These are phyloP conservation scores for Plectus sambesii DNA, from an alignment of 1,140 invertebrate species.

Conservation along the genomic window DNA sequence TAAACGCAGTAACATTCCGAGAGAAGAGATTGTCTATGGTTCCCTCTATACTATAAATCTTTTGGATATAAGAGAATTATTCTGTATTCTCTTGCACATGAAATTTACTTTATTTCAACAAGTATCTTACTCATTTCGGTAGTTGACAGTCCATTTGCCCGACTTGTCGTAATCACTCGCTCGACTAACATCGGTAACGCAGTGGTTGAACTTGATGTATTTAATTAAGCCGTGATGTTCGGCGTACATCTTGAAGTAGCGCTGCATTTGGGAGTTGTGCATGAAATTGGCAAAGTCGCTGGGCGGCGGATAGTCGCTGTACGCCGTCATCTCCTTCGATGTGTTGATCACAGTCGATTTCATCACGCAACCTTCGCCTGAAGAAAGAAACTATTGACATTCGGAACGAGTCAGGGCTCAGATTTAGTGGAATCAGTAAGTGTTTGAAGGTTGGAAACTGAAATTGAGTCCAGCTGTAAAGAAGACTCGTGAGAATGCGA, in stretches of 20 bases:
- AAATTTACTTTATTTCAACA: too few species aligned
- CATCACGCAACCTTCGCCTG: slow-evolving; percentile 43
- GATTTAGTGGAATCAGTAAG: too few species aligned
- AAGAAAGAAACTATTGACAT: too few species aligned
- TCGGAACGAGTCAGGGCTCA: too few species aligned
- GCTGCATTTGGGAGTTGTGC: slow-evolving; percentile 47
- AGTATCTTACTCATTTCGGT: slow-evolving; percentile 20
- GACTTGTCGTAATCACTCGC: slow-evolving; percentile 20
- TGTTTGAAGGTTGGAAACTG: too few species aligned
- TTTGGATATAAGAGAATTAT: too few species aligned
- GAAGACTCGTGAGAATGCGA: too few species aligned
- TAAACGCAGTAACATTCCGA: too few species aligned
- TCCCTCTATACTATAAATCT: too few species aligned
- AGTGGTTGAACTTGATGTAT: slow-evolving; percentile 44
- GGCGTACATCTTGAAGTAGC: slow-evolving; percentile 48
- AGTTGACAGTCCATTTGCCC: slow-evolving; percentile 38
- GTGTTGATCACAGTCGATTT: slow-evolving; percentile 49
- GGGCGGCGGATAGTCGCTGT: slow-evolving; percentile 49
- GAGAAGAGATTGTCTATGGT: too few species aligned
- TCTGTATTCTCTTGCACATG: too few species aligned
- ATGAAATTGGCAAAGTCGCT: slow-evolving; percentile 47
- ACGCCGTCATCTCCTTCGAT: slow-evolving; percentile 50
- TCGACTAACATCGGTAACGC: slow-evolving; percentile 25
- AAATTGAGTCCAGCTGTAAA: too few species aligned
- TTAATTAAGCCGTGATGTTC: slow-evolving; percentile 44